Conservation (phyloP, 37 sponge, comb jelly and placozoan genomes). For the Haliclona indistincta region DNA sequence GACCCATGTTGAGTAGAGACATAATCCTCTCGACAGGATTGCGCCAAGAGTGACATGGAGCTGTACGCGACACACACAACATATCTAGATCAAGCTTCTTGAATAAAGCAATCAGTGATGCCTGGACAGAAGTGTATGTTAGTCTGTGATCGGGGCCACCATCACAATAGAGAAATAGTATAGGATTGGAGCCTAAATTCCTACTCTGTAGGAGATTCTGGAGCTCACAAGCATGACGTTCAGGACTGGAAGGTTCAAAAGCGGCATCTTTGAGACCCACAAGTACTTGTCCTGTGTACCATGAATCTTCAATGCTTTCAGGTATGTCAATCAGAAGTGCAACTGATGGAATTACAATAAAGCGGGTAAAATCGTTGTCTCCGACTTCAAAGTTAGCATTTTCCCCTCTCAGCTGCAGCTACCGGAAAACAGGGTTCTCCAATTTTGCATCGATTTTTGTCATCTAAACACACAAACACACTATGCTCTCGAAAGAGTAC, state of each 20-base stretch:
- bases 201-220: not conserved
- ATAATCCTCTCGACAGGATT: constrained; percentile 55
- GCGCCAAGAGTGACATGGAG: constrained; percentile 54
- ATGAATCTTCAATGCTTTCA: constrained; percentile 36
- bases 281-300: constrained; percentile 37
- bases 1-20: constrained; percentile 56
- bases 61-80: constrained; percentile 44
- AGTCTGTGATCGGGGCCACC: constrained; percentile 61
- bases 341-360: constrained; percentile 49
- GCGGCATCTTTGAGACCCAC: constrained; percentile 41
- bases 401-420: constrained; percentile 58
- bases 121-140: constrained; percentile 54
- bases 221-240: constrained; percentile 41
- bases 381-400: constrained; percentile 47
- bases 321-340: constrained; percentile 36
- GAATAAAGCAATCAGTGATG: constrained; percentile 44
- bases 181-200: not conserved
- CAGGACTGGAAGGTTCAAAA: constrained; percentile 47
- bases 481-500: constrained; percentile 13
- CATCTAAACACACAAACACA: constrained; percentile 35
- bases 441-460: constrained; percentile 63
- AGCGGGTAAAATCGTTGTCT: constrained; percentile 61
- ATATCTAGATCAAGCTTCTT: constrained; percentile 49
- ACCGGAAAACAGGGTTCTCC: constrained; percentile 67
- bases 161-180: constrained; percentile 52